phyloP scores from a whole-genome alignment of 2,888 invertebrate genomes.

The Ganaspis brasiliensis region DNA sequence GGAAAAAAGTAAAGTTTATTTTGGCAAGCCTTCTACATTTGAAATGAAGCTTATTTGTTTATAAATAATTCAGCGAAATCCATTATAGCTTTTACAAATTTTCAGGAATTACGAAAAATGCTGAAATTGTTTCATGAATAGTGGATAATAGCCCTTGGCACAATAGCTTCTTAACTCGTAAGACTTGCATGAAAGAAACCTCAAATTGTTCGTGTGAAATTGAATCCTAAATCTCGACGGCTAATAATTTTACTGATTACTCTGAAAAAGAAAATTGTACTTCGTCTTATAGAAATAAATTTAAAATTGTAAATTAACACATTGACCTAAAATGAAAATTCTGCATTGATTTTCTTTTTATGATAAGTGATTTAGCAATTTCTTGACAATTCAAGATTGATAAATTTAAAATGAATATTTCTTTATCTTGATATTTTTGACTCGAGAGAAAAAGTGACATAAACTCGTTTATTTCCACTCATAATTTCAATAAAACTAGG shows the following conservation, averaged over 20 bases:
- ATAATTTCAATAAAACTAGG: too few relatives aligned
- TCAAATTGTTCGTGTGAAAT: constrained; percentile 49
- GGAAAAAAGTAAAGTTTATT: not conserved
- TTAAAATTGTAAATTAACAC: not conserved
- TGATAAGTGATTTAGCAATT: too few relatives aligned
- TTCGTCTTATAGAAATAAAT: too few relatives aligned
- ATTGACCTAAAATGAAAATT: too few relatives aligned
- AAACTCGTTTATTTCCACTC: too few relatives aligned
- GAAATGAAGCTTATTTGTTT: not conserved
- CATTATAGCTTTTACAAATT: not conserved
- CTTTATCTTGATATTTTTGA: too few relatives aligned
- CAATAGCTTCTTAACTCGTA: constrained; percentile 58
- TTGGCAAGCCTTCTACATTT: not conserved
- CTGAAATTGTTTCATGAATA: constrained; percentile 12
- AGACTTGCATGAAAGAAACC: constrained; percentile 53
- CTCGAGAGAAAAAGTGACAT: too few relatives aligned
- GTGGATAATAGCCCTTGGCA: constrained; percentile 42
- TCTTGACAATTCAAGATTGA: too few relatives aligned
- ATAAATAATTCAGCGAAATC: not conserved
- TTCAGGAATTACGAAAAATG: not conserved
- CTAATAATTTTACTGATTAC: constrained; percentile 1
- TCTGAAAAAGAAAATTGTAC: too few relatives aligned
- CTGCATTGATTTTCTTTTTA: too few relatives aligned
- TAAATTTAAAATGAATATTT: too few relatives aligned
- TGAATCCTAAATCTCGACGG: not conserved